Base-by-base conservation (phyloP, 2,797 vertebrate species). In the Eospalax fontanierii region DNA sequence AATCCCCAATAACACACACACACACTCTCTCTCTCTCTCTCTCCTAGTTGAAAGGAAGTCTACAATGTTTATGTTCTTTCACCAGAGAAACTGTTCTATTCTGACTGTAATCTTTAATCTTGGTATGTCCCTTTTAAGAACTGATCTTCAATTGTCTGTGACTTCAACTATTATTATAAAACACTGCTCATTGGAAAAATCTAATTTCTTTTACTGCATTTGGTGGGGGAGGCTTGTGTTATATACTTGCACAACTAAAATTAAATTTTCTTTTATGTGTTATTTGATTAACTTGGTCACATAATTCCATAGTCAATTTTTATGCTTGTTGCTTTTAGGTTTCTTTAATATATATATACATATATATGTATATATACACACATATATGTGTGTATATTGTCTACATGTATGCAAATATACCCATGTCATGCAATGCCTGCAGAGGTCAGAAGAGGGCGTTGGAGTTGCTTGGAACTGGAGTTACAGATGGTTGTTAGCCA, bases 91-190 rank as follows among this genome's bases (percentile, higher is more conserved):
- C 35, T 61, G 35, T n/a, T 87, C 30, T 16, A 83, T 33, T 91
- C 30, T 79, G 63, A 88, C 70, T 92, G 65, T 88, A 40, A 94
- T 88, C 88, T 28, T 95, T 63, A 93, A 26, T 92, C n/a, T 94
- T 57, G 43, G 38, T 78, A 78, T 38, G 7, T 38, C 63, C 26
- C 90, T 65, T 89, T 86, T 92, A 28, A 82, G 11, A 61, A 66
- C 54, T 85, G 70, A 93, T 66, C 71, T 68, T 83, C 30, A 96
- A 93, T 63, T 26, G 24, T 35, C 70, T 90, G 68, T 85, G 63
- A 90, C 66, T 57, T 95, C 57, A 92, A 19, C 35, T 90, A 21
- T 73, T 86, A 66, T n/a, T 71, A 66, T 89, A 59, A 95, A 95
- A 95, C 79, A 85, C 21, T 82, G 21, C 18, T 90, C 1, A 5